Base-by-base conservation (phyloP, 2,888 invertebrate species). In the Dicyrtoma fusca region DNA sequence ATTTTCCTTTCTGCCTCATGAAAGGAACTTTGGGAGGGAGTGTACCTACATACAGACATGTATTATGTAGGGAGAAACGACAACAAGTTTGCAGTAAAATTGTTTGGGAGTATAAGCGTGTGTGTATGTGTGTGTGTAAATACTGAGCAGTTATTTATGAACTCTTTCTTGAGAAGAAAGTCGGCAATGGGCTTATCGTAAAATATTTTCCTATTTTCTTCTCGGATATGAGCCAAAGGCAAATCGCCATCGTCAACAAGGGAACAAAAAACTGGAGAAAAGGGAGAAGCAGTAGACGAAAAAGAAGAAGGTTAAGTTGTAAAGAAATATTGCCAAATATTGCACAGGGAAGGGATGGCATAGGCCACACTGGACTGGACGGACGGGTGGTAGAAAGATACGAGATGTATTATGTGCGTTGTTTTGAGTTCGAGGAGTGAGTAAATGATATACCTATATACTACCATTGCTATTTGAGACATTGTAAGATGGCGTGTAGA, bases 171-270 rank as follows among this genome's bases (percentile, higher is more conserved):
- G 3, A 53, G 14, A 53, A 19, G 53, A 53, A 19, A 53, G 53
- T 53, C 17, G 53, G 21, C 13, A 45, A 49, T 47, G 26, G 14
- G 47, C 64, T 51, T 49, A 64, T 64, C 51, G 17, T 23, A 64
- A 49, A 47, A 64, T 49, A 47, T 49, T 64, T 47, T 64, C 51
- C 14, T 64, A 5, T 1, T 51, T 51, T 19, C 49, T 8, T 14
- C 14, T 14, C 14, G 55, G 21, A 68, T 68, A 57, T 57, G 68
- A 68, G 47, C 57, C 59, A 68, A 57, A 68, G 44, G 68, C 57
- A 68, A 68, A 68, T 68, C 68, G 68, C 57, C 68, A 68, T 68
- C 26, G 59, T 55, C 68, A 57, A 68, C 68, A 19, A 47, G 68
- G 68, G 68, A 68, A 44, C 17, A 53, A 53, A n/a, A n/a, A n/a